These are phyloP conservation scores for Rhynchonycteris naso DNA, from an alignment of 2,797 vertebrate species.

Conservation along the genomic window DNA sequence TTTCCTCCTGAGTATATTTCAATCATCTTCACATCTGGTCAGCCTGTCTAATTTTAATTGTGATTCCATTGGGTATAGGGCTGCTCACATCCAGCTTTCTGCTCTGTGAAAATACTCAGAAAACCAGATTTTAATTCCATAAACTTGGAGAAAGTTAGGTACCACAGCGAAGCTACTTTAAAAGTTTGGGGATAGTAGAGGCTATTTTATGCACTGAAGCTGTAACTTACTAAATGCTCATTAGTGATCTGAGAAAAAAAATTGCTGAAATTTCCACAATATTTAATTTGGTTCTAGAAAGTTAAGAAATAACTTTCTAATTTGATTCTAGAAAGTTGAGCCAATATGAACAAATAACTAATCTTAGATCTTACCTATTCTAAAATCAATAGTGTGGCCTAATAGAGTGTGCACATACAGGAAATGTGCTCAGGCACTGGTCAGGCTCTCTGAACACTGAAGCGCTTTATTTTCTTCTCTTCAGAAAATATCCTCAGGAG, in stretches of 20 bases:
- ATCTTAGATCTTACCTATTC: background rate
- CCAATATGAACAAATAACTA: conserved; percentile 25
- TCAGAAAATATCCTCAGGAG: background rate
- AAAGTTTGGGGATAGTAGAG: background rate
- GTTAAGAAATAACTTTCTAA: conserved; percentile 37
- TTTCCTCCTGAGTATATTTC: background rate
- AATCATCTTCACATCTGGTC: background rate
- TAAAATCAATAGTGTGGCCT: conserved; percentile 38
- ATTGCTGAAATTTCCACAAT: background rate
- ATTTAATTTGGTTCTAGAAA: conserved; percentile 49
- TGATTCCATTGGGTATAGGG: background rate
- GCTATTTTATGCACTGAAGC: conserved; percentile 7
- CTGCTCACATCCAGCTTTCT: background rate
- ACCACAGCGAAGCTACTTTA: background rate
- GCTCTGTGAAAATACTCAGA: background rate
- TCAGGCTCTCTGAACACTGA: background rate
- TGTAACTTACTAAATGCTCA: conserved; percentile 50
- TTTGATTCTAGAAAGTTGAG: conserved; percentile 39
- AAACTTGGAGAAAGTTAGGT: conserved; percentile 7
- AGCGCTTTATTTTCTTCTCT: background rate
- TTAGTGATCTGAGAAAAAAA: background rate
- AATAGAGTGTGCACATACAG: background rate
- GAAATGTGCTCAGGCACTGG: background rate
- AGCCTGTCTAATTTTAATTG: background rate
- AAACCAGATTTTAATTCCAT: conserved; percentile 18